These are phyloP conservation scores for Bufo gargarizans DNA, from an alignment of 2,113 vertebrate genomes.

Conservation along the genomic window DNA sequence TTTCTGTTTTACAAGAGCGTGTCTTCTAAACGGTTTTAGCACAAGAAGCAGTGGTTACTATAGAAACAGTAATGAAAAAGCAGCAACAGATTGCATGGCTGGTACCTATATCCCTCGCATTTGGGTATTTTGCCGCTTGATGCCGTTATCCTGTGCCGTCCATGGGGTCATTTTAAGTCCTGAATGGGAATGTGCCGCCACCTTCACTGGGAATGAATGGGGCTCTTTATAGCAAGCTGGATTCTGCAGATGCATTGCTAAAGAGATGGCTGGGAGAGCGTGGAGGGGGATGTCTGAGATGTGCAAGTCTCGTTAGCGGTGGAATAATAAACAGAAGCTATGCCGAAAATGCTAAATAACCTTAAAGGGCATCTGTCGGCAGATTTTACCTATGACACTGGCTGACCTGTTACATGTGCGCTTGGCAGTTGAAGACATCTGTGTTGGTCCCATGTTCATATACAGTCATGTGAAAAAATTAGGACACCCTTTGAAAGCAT, in stretches of 20 bases:
- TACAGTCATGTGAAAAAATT: no score
- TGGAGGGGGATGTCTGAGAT: neutral
- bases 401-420: no score
- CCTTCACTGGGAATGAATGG: conserved; percentile 33
- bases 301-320: conserved; percentile 15
- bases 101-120: neutral
- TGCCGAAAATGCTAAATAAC: no score
- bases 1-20: neutral
- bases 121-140: neutral
- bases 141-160: neutral
- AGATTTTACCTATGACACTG: no score
- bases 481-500: no score
- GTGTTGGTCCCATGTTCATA: no score
- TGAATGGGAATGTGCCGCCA: no score
- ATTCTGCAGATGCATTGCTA: conserved; percentile 16
- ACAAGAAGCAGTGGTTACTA: neutral
- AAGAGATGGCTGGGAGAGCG: neutral
- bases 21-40: no score
- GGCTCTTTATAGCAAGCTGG: conserved; percentile 14
- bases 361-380: no score
- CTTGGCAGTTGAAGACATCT: no score
- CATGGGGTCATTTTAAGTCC: neutral
- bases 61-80: conserved; percentile 8
- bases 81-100: neutral
- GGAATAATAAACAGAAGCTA: neutral